Conservation (phyloP, 2,113 vertebrate species). For the Panthera uncia region DNA sequence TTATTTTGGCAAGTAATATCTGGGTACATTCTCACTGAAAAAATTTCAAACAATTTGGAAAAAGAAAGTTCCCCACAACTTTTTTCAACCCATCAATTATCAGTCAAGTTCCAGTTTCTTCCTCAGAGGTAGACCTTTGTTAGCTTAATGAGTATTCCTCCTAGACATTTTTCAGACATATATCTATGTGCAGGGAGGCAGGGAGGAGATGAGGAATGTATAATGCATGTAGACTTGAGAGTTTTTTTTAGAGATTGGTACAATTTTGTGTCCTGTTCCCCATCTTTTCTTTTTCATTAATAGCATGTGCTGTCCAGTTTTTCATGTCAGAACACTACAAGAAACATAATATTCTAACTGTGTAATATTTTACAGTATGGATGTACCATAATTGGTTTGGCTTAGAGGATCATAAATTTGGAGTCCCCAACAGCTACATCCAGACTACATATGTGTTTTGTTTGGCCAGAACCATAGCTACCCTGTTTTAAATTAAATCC, state of each 20-base stretch:
- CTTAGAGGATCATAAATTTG: background rate
- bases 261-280: background rate
- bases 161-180: background rate
- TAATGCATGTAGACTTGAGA: too few relatives aligned
- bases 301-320: background rate
- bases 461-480: background rate
- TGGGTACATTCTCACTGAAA: background rate
- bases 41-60: background rate
- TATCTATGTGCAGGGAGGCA: rapidly evolving
- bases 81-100: background rate
- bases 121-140: background rate
- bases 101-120: background rate
- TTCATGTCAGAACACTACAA: background rate
- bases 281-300: background rate
- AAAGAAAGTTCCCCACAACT: background rate
- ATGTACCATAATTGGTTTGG: background rate
- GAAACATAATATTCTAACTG: background rate
- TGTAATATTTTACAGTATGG: background rate
- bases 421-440: background rate
- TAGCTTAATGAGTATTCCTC: background rate
- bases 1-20: background rate
- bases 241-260: background rate
- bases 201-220: background rate
- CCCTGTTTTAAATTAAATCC: background rate
- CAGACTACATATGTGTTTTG: background rate